Evolutionary conservation across 2,113 vertebrate species (phyloP).

Genomic region (Neoarius graeffei): DNA sequence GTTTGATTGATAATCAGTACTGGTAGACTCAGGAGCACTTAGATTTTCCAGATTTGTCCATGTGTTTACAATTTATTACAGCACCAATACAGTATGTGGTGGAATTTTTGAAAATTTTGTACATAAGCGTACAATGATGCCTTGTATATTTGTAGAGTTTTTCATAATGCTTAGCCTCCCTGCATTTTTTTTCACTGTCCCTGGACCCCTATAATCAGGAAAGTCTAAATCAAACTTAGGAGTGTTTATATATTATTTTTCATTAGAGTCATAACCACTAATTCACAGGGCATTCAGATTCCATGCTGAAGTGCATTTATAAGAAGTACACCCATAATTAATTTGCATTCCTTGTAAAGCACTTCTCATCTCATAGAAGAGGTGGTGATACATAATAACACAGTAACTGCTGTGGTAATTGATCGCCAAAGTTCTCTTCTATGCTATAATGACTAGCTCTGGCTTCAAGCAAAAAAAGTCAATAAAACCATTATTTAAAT

Average conservation of each 20-base stretch:
- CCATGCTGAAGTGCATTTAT: not conserved
- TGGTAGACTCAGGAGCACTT: not conserved
- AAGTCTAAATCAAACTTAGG: not conserved
- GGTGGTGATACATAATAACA: not conserved
- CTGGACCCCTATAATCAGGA: not conserved
- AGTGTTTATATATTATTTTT: not conserved
- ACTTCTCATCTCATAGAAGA: not conserved
- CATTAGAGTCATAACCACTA: not conserved
- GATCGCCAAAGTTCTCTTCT: not conserved
- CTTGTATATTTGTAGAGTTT: not conserved
- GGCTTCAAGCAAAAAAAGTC: not conserved
- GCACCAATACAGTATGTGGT: not conserved
- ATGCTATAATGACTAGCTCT: not conserved
- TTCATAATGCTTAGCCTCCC: not conserved
- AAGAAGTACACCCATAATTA: not conserved
- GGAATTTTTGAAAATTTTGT: not conserved
- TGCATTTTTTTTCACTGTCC: not conserved
- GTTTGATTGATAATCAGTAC: not conserved
- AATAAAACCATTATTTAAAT: not conserved
- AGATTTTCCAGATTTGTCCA: not conserved
- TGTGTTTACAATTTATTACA: not conserved
- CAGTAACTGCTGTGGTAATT: not conserved
- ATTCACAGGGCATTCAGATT: not conserved
- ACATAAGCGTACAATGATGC: not conserved
- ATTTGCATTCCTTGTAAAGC: not conserved